phyloP scores from a whole-genome alignment of 1,140 invertebrate genomes.

The Pseudomyrmex sp. region DNA sequence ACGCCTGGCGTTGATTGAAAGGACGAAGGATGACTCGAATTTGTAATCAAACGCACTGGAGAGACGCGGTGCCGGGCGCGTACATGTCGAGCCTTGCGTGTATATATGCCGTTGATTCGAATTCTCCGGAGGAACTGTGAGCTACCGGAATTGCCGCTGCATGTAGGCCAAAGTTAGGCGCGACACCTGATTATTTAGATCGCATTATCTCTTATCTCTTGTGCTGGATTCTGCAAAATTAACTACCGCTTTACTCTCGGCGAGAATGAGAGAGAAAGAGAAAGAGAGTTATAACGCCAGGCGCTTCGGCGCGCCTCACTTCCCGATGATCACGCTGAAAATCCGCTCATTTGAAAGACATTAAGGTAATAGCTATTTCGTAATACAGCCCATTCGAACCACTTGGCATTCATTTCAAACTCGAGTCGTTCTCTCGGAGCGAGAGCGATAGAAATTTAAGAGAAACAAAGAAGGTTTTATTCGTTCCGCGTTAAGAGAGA shows the following conservation, averaged over 20 bases:
- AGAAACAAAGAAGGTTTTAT: constrained; percentile 9
- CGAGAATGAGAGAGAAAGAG: neutral
- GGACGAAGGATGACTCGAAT: constrained; percentile 73
- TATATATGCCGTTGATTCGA: constrained; percentile 42
- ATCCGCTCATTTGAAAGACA: constrained; percentile 51
- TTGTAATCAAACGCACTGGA: constrained; percentile 66
- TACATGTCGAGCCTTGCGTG: constrained; percentile 33
- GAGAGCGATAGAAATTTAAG: neutral
- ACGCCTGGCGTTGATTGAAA: constrained; percentile 65
- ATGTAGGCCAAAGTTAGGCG: constrained; percentile 57
- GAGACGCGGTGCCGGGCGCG: constrained; percentile 14
- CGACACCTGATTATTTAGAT: constrained; percentile 59
- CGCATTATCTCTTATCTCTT: constrained; percentile 51
- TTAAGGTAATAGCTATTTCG: constrained; percentile 46
- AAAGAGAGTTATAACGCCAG: constrained; percentile 19
- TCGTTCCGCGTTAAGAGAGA: neutral
- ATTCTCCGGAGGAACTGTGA: constrained; percentile 43
- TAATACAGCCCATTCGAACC: constrained; percentile 31
- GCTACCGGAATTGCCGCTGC: constrained; percentile 47
- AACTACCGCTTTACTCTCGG: constrained; percentile 51
- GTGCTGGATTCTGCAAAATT: constrained; percentile 51
- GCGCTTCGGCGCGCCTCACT: constrained; percentile 15
- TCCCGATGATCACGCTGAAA: constrained; percentile 30
- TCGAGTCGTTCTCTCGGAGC: neutral
- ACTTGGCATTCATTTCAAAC: constrained; percentile 35